Evolutionary conservation across 2,797 vertebrate species (phyloP).

Genomic region (Myotis pilosus): DNA sequence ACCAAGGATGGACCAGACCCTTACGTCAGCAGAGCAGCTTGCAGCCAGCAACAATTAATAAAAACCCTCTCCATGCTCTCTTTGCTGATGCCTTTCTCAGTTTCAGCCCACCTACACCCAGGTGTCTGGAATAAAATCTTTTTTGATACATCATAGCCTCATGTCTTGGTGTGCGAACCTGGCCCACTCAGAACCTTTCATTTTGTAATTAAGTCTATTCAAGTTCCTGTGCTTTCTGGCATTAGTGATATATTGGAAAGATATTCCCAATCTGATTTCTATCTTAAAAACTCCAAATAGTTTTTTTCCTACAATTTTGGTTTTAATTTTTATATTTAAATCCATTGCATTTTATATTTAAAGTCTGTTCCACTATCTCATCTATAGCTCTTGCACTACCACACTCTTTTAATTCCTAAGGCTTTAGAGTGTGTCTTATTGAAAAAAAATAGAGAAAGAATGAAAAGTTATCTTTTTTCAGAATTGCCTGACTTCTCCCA

Average conservation of each 20-base stretch:
- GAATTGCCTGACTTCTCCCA: neutral
- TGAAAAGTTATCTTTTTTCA: too few relatives aligned
- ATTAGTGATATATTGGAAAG: neutral
- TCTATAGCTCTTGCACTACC: neutral
- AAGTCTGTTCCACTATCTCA: neutral
- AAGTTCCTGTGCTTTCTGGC: neutral
- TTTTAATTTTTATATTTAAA: neutral
- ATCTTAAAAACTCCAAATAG: neutral
- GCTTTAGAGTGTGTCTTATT: neutral
- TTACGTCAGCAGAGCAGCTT: too few relatives aligned
- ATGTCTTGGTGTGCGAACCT: too few relatives aligned
- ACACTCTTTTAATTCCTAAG: neutral
- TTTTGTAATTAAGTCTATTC: neutral
- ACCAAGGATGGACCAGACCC: too few relatives aligned
- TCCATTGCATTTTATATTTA: neutral
- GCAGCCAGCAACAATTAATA: too few relatives aligned
- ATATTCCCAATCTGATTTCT: neutral
- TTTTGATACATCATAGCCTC: too few relatives aligned
- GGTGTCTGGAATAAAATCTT: too few relatives aligned
- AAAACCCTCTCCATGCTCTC: too few relatives aligned
- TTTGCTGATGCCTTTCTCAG: too few relatives aligned
- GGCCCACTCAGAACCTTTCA: too few relatives aligned
- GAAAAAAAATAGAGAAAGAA: neutral
- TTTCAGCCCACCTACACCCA: too few relatives aligned
- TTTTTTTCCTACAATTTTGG: constrained; percentile 25